Percentiles rank a stretch among this genome's conserved stretches.
phyloP scores from a whole-genome alignment of 2,113 vertebrate genomes.

The Solenodon paradoxus region DNA sequence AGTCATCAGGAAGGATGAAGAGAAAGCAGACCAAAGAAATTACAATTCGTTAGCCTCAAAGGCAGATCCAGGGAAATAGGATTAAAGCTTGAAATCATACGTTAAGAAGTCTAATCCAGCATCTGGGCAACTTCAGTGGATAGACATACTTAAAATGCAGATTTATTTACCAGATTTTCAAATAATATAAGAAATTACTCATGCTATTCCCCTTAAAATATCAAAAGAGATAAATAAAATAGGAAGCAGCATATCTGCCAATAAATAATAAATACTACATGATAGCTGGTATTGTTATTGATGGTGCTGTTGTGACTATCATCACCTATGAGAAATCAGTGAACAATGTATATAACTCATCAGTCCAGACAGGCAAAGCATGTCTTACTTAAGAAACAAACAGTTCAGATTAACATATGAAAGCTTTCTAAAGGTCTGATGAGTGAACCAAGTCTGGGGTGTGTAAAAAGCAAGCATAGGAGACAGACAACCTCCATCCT shows the following conservation, averaged over 20 bases:
- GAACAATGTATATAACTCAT: not conserved
- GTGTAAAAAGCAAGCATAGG: not conserved
- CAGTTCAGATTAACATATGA: not conserved
- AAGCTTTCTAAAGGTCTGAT: not conserved
- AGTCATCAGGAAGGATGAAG: not conserved
- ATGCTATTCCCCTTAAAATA: not conserved
- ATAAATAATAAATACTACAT: not conserved
- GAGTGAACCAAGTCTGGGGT: not conserved
- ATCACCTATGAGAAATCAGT: not conserved
- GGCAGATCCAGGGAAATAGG: not conserved
- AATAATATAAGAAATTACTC: not conserved
- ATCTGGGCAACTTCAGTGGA: not conserved
- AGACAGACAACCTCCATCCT: not conserved
- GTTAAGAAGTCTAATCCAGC: not conserved
- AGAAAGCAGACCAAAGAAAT: not conserved
- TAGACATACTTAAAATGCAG: not conserved
- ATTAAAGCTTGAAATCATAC: not conserved
- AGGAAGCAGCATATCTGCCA: not conserved
- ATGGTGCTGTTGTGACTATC: not conserved
- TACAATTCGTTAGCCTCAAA: not conserved
- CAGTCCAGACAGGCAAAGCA: not conserved
- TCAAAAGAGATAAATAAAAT: not conserved
- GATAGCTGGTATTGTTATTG: not conserved
- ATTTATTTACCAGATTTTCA: not conserved
- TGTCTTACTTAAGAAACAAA: not conserved